These are phyloP conservation scores for Procambarus virginalis DNA, from an alignment of 1,140 invertebrate species.

Conservation along the genomic window DNA sequence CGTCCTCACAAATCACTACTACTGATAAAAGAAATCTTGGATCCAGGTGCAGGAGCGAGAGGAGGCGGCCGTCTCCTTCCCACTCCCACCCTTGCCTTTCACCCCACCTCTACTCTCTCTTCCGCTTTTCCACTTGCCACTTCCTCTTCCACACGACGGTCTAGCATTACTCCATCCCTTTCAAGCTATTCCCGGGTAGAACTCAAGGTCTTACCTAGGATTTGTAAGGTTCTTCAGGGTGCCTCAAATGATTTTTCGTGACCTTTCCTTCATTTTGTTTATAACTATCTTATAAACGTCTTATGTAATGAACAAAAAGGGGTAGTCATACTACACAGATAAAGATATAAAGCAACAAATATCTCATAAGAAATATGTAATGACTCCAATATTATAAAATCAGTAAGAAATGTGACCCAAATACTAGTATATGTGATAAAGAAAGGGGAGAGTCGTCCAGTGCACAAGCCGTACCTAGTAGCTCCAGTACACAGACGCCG, in stretches of 20 bases:
- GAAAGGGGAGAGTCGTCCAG: background rate
- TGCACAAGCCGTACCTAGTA: background rate
- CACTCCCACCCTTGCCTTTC: background rate
- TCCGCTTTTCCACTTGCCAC: background rate
- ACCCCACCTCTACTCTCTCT: background rate
- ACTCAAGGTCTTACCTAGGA: constrained; percentile 6
- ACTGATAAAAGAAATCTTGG: too few relatives aligned
- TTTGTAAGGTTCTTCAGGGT: background rate
- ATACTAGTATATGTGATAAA: background rate
- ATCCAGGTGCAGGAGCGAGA: too few relatives aligned
- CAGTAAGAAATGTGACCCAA: too few relatives aligned
- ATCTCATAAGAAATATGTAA: background rate
- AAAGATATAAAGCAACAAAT: background rate
- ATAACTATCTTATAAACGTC: background rate
- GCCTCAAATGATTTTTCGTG: constrained; percentile 23
- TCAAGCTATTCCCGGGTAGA: background rate
- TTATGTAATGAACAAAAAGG: background rate
- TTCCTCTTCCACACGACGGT: background rate
- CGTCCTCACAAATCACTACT: too few relatives aligned
- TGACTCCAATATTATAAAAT: too few relatives aligned
- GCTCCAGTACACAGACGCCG: background rate
- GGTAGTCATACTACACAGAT: background rate
- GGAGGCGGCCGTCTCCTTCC: background rate
- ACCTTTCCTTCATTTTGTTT: constrained; percentile 37
- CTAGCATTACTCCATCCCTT: background rate